These are phyloP conservation scores for Ferrisia virgata DNA, from an alignment of 2,888 invertebrate species.

Conservation along the genomic window DNA sequence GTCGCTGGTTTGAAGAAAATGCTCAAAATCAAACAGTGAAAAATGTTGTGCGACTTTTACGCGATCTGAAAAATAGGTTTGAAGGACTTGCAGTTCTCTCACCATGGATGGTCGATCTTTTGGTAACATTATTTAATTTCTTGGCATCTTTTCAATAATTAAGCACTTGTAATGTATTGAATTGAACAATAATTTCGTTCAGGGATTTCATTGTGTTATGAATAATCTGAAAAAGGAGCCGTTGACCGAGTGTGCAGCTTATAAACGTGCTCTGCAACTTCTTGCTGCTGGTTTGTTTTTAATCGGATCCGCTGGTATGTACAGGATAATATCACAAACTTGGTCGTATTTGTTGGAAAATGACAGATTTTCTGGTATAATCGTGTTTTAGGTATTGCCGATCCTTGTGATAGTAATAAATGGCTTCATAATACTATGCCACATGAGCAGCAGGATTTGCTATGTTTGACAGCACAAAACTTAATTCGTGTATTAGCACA, in stretches of 20 bases:
- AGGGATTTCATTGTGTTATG: slow-evolving; percentile 93
- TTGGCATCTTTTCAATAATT: too few relatives aligned
- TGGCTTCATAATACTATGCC: slow-evolving; percentile 88
- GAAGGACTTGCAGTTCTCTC: slow-evolving; percentile 85
- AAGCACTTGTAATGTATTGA: too few relatives aligned
- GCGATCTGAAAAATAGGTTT: slow-evolving; percentile 86
- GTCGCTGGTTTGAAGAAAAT: slow-evolving; percentile 97
- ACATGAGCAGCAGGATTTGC: slow-evolving; percentile 85
- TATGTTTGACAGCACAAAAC: slow-evolving; percentile 92
- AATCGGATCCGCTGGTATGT: slow-evolving; percentile 78
- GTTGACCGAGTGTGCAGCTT: slow-evolving; percentile 86
- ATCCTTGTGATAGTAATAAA: slow-evolving; percentile 89
- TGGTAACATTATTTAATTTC: slow-evolving; percentile 55
- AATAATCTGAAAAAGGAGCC: slow-evolving; percentile 92
- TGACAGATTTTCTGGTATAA: not conserved
- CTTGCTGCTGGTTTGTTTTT: slow-evolving; percentile 91
- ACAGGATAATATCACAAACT: not conserved
- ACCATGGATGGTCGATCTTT: slow-evolving; percentile 94
- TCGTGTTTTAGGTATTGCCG: slow-evolving; percentile 53
- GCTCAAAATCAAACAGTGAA: slow-evolving; percentile 96
- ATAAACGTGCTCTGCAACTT: slow-evolving; percentile 83
- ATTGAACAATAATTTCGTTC: slow-evolving; percentile 47
- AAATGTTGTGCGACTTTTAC: slow-evolving; percentile 86
- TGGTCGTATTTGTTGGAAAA: not conserved
- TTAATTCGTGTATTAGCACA: slow-evolving; percentile 84